Evolutionary conservation across 2,888 invertebrate genomes (phyloP).

Genomic region (Drosophila robusta): DNA sequence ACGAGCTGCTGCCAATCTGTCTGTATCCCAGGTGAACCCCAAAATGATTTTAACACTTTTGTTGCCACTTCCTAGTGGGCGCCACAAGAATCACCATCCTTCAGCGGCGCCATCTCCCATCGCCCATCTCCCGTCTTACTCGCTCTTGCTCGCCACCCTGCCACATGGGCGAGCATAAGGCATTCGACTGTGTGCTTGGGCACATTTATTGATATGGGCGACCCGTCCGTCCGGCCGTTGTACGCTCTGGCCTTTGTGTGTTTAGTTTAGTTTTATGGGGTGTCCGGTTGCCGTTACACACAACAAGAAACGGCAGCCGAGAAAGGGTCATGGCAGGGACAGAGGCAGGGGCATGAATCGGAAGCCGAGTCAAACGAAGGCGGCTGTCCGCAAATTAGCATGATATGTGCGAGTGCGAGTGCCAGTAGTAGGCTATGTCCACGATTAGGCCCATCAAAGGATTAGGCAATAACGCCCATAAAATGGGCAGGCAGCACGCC

Average conservation of each 20-base stretch:
- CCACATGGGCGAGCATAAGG: conserved; percentile 59
- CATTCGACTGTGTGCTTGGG: conserved; percentile 43
- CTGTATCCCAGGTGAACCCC: conserved; percentile 61
- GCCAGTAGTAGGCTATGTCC: conserved; percentile 43
- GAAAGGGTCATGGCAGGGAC: not conserved
- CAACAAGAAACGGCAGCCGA: conserved; percentile 9
- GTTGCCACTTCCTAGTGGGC: conserved; percentile 43
- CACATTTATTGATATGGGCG: conserved; percentile 60
- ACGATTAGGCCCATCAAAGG: conserved; percentile 81
- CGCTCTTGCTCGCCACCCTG: conserved; percentile 10
- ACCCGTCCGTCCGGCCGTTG: conserved; percentile 2
- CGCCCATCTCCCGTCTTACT: conserved; percentile 3
- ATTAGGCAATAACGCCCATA: conserved; percentile 68
- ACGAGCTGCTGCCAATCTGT: not conserved
- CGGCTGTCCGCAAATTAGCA: conserved; percentile 80
- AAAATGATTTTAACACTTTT: conserved; percentile 75
- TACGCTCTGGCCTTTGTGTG: conserved; percentile 19
- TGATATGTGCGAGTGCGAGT: conserved; percentile 54
- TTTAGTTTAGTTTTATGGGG: conserved; percentile 74
- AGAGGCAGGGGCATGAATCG: conserved; percentile 41
- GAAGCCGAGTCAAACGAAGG: conserved; percentile 77
- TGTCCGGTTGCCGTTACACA: conserved; percentile 74
- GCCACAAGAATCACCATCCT: conserved; percentile 31
- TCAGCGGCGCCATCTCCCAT: conserved; percentile 1
- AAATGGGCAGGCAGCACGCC: conserved; percentile 61